phyloP scores from a whole-genome alignment of 2,113 vertebrate genomes.

The Phainopepla nitens region DNA sequence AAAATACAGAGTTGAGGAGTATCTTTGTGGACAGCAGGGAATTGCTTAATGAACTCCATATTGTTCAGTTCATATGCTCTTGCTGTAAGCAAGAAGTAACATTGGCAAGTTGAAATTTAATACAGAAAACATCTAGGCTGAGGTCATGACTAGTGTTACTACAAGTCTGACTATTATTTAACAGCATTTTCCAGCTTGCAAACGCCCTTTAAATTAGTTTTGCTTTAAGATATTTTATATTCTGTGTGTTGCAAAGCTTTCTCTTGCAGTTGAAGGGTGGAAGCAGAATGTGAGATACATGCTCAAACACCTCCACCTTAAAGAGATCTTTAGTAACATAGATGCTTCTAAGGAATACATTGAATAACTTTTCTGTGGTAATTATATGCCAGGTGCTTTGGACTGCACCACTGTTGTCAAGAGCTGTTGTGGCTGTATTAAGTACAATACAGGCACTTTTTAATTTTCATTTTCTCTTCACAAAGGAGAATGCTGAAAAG shows the following conservation, averaged over 20 bases:
- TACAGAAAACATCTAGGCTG: neutral
- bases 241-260: neutral
- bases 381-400: neutral
- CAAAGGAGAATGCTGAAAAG: neutral
- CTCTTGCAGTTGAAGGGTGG: neutral
- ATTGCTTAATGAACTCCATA: neutral
- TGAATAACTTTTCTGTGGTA: neutral
- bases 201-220: neutral
- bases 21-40: neutral
- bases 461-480: neutral
- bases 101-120: neutral
- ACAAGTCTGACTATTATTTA: neutral
- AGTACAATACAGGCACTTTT: neutral
- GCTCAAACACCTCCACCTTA: neutral
- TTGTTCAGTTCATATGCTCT: neutral
- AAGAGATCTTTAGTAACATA: neutral
- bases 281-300: neutral
- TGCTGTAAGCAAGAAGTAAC: neutral
- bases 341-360: neutral
- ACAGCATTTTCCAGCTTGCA: neutral
- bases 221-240: neutral
- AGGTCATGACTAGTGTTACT: neutral
- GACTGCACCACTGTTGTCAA: neutral
- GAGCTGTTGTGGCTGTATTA: neutral
- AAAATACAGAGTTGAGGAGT: neutral